These are phyloP conservation scores for Aleadryas rufinucha DNA, from an alignment of 2,113 vertebrate genomes.

Conservation along the genomic window DNA sequence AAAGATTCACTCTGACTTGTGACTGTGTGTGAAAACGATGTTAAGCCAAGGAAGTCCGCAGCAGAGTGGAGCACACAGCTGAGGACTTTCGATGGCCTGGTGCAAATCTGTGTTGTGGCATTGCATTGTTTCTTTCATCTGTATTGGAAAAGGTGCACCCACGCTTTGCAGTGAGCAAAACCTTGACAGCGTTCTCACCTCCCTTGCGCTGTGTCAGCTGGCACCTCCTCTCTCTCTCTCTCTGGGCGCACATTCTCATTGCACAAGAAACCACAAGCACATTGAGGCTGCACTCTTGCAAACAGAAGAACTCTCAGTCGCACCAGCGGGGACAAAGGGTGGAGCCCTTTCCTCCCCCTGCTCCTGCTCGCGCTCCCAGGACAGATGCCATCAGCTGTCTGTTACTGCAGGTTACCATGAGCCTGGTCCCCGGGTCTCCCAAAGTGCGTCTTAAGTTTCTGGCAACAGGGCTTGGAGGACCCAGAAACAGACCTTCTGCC, in stretches of 20 bases:
- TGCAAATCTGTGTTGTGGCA: background rate
- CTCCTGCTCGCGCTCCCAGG: background rate
- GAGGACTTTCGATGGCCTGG: background rate
- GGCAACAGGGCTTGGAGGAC: background rate
- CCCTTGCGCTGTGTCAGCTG: background rate
- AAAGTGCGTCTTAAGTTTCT: slow-evolving; percentile 60
- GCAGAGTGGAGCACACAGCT: background rate
- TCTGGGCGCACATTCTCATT: background rate
- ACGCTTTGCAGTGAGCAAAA: background rate
- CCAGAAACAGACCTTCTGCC: slow-evolving; percentile 26
- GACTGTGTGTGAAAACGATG: background rate
- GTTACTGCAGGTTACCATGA: background rate
- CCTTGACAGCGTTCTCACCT: background rate
- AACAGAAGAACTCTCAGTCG: background rate
- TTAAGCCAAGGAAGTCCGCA: background rate
- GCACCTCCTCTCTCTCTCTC: background rate
- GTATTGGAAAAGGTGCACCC: background rate
- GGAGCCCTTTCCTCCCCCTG: background rate
- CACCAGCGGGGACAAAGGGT: fast-evolving
- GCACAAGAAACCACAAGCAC: background rate
- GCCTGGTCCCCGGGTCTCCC: background rate
- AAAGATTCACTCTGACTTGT: background rate
- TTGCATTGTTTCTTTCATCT: background rate
- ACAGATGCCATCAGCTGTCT: background rate
- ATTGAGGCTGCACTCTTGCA: background rate